Base-by-base conservation (phyloP, 2,888 invertebrate genomes). In the Agrochola circellaris region DNA sequence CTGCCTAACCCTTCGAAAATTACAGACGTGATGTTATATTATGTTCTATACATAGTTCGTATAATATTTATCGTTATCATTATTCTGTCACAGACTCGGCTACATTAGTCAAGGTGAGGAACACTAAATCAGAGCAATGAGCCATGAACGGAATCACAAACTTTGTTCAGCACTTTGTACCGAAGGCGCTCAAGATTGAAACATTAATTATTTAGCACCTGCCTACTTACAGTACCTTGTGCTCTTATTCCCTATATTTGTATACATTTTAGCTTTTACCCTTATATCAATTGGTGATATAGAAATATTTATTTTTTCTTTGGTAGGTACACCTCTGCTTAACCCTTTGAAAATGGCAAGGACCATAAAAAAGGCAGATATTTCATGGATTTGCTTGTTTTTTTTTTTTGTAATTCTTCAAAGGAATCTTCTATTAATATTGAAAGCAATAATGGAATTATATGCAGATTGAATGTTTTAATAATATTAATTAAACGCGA, bases 171-270 rank as follows among this genome's bases (percentile, higher is more conserved):
- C 75, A 77, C 76, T 87, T 72, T 56, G 73, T 72, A 54, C 54
- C 54, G 75, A 68, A 74, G 34, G 75, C 81, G 73, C 65, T 58
- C 54, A 70, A 81, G 79, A 88, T 89, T 88, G 83, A 89, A 85
- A 81, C 80, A 89, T 89, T 85, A 82, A 85, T 85, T 89, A 89
- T 88, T 80, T 68, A 89, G 58, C 69, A 74, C 56, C 64, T 42
- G 58, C 75, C 67, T 65, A 71, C 78, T 76, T 58, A 62, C 48
- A 17, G 38, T 45, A 48, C 54, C 58, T 64, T 51, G 48, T 61
- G n/a, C n/a, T 30, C 6, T 65, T 54, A 61, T 68, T 54, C 30
- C 15, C 65, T 56, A 78, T 54, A 65, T 64, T 64, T 68, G 17
- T 23, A 17, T 58, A 81, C 48, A 61, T 79, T 81, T 51, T 26